A percentile compares a stretch with the other conserved stretches of the same genome.
phyloP scores from a whole-genome alignment of 1,140 invertebrate species.

The Piezodorus guildinii region DNA sequence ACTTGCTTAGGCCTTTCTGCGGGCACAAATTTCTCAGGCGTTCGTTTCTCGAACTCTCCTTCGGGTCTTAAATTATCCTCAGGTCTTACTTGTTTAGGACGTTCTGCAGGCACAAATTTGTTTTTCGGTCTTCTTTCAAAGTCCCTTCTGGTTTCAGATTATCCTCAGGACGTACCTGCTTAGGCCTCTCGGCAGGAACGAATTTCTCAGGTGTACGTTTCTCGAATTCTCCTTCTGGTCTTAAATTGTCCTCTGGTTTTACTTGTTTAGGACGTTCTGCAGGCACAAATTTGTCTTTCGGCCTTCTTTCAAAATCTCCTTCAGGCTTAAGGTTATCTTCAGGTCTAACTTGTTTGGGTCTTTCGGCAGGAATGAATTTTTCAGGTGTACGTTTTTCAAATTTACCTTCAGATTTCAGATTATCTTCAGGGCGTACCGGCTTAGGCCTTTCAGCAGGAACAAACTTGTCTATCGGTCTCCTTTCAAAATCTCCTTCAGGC shows the following conservation, averaged over 20 bases:
- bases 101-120: conserved; percentile 26
- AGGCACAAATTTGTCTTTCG: conserved; percentile 24
- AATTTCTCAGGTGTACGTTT: conserved; percentile 27
- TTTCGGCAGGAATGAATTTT: conserved; percentile 35
- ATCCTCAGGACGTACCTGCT: conserved; percentile 35
- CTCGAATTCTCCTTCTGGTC: conserved; percentile 50
- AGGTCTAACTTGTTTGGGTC: conserved; percentile 32
- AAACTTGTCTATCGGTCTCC: conserved; percentile 30
- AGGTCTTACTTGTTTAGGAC: conserved; percentile 32
- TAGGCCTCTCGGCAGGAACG: conserved; percentile 30
- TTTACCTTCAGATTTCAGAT: conserved; percentile 40
- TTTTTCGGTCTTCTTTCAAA: conserved; percentile 35
- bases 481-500: conserved; percentile 42
- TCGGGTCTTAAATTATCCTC: conserved; percentile 41
- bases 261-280: conserved; percentile 35
- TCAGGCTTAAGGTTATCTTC: conserved; percentile 38
- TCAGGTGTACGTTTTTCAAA: conserved; percentile 37
- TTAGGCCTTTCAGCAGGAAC: conserved; percentile 35
- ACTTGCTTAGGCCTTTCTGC: conserved; percentile 28
- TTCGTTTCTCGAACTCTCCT: conserved; percentile 32
- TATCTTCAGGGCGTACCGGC: conserved; percentile 33
- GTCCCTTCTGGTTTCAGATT: conserved; percentile 51
- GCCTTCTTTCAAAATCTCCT: conserved; percentile 40
- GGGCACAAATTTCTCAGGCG: conserved; percentile 32
- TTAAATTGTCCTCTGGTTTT: conserved; percentile 48